Conservation (phyloP, 2,888 invertebrate species). For the Vannuccia rotundouncinata region DNA sequence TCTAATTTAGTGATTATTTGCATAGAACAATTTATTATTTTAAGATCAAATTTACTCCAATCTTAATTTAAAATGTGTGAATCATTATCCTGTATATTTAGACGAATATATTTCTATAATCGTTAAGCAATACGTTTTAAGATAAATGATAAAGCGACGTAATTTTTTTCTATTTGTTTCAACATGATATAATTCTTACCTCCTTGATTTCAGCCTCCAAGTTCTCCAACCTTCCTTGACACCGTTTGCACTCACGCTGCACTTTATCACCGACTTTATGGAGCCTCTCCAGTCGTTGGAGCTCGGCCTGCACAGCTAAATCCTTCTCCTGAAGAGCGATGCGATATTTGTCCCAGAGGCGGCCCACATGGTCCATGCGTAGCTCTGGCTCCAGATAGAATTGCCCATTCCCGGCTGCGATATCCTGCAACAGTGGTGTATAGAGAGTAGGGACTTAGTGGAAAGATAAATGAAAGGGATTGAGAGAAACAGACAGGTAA, state of each 20-base stretch:
- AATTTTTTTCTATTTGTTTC: too few species aligned
- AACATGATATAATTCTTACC: constrained; percentile 44
- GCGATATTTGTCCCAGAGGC: constrained; percentile 64
- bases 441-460: not conserved
- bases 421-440: not conserved
- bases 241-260: constrained; percentile 76
- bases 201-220: constrained; percentile 79
- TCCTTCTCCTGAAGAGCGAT: constrained; percentile 83
- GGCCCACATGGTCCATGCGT: constrained; percentile 52
- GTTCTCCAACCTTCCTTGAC: constrained; percentile 75
- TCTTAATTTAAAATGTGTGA: too few species aligned
- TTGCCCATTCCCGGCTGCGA: not conserved
- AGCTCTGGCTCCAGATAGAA: constrained; percentile 50
- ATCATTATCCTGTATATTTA: too few species aligned
- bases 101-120: too few species aligned
- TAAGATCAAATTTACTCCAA: too few species aligned
- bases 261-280: constrained; percentile 88
- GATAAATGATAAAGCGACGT: too few species aligned
- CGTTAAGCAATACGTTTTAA: too few species aligned
- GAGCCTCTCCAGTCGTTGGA: constrained; percentile 76
- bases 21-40: too few species aligned
- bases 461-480: not conserved
- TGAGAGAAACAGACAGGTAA: not conserved
- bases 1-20: too few species aligned
- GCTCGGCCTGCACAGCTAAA: constrained; percentile 79